Percentiles rank a stretch among this genome's conserved stretches.
Conservation (phyloP, 1,140 invertebrate species). For the Drosophila sucinea region DNA sequence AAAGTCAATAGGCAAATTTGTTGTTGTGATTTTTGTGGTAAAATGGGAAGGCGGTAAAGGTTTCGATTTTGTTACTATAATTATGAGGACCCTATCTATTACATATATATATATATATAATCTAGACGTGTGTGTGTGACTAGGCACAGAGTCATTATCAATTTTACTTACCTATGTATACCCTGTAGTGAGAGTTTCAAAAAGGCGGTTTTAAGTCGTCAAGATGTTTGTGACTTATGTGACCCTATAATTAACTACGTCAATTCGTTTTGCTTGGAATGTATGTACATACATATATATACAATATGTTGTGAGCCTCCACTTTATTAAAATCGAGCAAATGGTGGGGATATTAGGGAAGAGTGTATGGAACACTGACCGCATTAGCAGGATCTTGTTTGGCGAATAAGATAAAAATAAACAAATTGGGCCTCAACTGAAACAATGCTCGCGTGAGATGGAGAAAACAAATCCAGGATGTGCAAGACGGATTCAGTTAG, state of each 20-base stretch:
- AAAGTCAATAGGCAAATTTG: constrained; percentile 35
- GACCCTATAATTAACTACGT: neutral
- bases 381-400: no score
- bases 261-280: no score
- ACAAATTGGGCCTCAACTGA: no score
- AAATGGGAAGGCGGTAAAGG: neutral
- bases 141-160: constrained; percentile 15
- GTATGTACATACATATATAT: no score
- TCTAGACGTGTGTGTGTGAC: neutral
- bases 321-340: no score
- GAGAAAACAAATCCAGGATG: no score
- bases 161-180: neutral
- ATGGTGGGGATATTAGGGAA: no score
- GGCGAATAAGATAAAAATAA: no score
- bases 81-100: constrained; percentile 12
- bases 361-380: no score
- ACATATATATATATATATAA: neutral
- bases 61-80: constrained; percentile 9
- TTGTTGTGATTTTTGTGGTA: neutral
- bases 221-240: neutral
- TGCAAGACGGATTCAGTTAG: no score
- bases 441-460: no score
- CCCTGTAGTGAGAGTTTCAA: neutral
- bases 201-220: neutral
- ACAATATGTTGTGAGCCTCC: no score